phyloP scores from a whole-genome alignment of 2,797 vertebrate species.

The Silurus aristotelis region DNA sequence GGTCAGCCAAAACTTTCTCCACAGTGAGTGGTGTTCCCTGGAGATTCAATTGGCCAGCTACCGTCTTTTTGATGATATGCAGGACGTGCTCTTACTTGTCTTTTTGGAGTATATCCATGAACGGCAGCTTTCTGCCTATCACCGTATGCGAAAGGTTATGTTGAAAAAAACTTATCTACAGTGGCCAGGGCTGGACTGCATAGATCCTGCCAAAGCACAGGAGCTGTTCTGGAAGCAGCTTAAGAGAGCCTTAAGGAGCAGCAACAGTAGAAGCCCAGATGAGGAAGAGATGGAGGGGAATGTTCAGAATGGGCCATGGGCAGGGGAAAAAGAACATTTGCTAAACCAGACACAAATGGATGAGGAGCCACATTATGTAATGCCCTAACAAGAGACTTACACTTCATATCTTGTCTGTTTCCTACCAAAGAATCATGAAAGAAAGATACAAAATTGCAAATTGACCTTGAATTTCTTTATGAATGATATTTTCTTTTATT shows the following conservation, averaged over 20 bases:
- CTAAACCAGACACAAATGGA: slow-evolving; percentile 43
- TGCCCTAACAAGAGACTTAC: slow-evolving; percentile 53
- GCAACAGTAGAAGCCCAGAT: slow-evolving; percentile 58
- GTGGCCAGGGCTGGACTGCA: slow-evolving; percentile 76
- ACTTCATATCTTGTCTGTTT: background rate
- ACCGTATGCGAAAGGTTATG: slow-evolving; percentile 86
- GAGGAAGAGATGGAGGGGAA: slow-evolving; percentile 50
- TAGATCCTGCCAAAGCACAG: slow-evolving; percentile 69
- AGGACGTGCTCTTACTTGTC: slow-evolving; percentile 82
- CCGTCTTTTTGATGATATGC: slow-evolving; percentile 83
- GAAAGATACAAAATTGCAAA: background rate
- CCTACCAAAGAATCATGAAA: background rate
- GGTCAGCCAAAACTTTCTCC: slow-evolving; percentile 81
- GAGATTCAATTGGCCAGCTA: slow-evolving; percentile 89
- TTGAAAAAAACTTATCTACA: slow-evolving; percentile 84
- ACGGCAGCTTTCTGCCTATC: slow-evolving; percentile 78
- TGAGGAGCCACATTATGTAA: slow-evolving; percentile 59
- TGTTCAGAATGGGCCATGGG: background rate
- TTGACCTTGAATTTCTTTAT: background rate
- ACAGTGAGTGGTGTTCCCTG: slow-evolving; percentile 87
- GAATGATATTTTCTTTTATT: background rate
- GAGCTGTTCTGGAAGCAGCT: slow-evolving; percentile 83
- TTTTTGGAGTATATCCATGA: slow-evolving; percentile 80
- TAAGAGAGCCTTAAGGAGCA: slow-evolving; percentile 70
- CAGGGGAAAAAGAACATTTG: slow-evolving; percentile 43